These are phyloP conservation scores for Nibea albiflora DNA, from an alignment of 2,113 vertebrate species.

Conservation along the genomic window DNA sequence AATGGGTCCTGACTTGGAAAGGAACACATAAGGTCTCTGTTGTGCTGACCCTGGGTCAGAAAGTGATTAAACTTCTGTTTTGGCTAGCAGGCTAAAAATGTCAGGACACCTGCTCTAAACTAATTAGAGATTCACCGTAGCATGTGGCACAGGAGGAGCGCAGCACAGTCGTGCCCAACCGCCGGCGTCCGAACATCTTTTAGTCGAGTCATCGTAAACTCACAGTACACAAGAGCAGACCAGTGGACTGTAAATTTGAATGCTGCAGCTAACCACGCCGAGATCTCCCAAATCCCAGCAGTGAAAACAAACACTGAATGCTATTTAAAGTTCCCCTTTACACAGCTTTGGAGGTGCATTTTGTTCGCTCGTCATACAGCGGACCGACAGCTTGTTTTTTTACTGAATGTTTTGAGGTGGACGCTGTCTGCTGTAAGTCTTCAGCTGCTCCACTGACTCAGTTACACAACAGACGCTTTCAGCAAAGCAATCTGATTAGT, in stretches of 20 bases:
- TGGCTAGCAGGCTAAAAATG: constrained; percentile 15
- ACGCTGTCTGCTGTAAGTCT: neutral
- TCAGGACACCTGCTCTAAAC: constrained; percentile 2
- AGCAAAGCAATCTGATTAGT: constrained; percentile 38
- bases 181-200: neutral
- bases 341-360: neutral
- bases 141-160: constrained; percentile 20
- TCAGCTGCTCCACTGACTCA: constrained; percentile 17
- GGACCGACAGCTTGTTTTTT: neutral
- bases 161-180: neutral
- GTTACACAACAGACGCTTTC: constrained; percentile 53
- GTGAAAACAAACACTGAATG: constrained; percentile 10
- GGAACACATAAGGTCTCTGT: neutral
- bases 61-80: constrained; percentile 28
- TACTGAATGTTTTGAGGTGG: neutral
- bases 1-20: too few relatives aligned
- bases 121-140: constrained; percentile 17
- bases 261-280: too few relatives aligned
- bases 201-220: neutral
- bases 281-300: constrained; percentile 10
- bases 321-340: neutral
- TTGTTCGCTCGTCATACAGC: neutral
- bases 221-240: neutral
- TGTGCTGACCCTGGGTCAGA: neutral
- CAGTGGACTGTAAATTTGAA: neutral